phyloP scores from a whole-genome alignment of 1,140 invertebrate species.

The Caenorhabditis latens region DNA sequence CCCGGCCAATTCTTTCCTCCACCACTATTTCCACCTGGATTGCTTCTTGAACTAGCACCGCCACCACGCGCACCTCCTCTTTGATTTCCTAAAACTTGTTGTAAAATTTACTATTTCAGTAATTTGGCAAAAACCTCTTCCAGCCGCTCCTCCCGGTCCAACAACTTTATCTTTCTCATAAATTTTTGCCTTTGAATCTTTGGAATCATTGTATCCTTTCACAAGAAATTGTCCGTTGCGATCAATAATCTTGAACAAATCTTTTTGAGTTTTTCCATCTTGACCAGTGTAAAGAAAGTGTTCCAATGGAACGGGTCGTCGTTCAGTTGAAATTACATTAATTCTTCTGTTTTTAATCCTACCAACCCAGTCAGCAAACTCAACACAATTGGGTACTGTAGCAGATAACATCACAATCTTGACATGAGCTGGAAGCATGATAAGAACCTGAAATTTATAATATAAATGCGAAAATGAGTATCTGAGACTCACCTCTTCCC shows the following conservation, averaged over 20 bases:
- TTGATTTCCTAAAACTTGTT: no score
- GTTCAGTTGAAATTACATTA: conserved; percentile 92
- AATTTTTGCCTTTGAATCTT: conserved; percentile 82
- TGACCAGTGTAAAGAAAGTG: conserved; percentile 89
- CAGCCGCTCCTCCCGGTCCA: conserved; percentile 23
- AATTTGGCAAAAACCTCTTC: neutral
- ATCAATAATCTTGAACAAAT: conserved; percentile 88
- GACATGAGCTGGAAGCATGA: conserved; percentile 92
- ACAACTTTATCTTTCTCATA: conserved; percentile 7
- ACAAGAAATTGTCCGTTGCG: conserved; percentile 81
- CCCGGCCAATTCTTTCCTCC: conserved; percentile 2
- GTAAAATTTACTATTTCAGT: no score
- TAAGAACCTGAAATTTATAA: conserved; percentile 80
- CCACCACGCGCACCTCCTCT: no score
- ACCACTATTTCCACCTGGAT: neutral
- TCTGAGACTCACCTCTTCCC: conserved; percentile 88
- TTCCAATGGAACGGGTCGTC: conserved; percentile 93
- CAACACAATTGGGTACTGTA: conserved; percentile 95
- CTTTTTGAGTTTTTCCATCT: conserved; percentile 86
- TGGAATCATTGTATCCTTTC: conserved; percentile 81
- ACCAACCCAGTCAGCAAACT: conserved; percentile 98
- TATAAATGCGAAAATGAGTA: neutral
- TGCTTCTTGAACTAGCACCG: neutral
- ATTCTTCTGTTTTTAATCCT: conserved; percentile 91
- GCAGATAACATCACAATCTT: conserved; percentile 97